Evolutionary conservation across 1,140 invertebrate genomes (phyloP).

Genomic region (Bombus impatiens): DNA sequence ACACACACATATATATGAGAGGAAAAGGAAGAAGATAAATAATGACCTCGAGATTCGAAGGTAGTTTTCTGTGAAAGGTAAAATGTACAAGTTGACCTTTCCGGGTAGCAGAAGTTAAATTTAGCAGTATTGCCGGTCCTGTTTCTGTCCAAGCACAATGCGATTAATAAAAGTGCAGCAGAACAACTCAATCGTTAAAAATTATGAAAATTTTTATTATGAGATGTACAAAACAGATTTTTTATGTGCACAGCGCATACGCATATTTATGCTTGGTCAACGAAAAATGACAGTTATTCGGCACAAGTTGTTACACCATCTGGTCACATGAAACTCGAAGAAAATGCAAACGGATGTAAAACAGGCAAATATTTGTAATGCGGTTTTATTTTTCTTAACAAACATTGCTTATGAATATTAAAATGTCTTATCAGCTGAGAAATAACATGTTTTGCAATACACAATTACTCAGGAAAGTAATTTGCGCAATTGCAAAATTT

Average conservation of each 20-base stretch:
- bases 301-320: neutral
- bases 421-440: neutral
- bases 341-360: neutral
- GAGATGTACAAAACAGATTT: neutral
- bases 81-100: neutral
- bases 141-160: neutral
- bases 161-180: neutral
- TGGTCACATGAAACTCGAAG: neutral
- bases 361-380: constrained; percentile 14
- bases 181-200: too few relatives aligned
- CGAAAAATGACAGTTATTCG: neutral
- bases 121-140: neutral
- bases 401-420: neutral
- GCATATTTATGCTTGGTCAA: neutral
- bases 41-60: constrained; percentile 35
- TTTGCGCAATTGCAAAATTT: neutral
- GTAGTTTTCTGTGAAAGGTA: neutral
- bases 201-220: neutral
- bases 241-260: neutral
- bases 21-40: constrained; percentile 3
- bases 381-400: neutral
- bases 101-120: constrained; percentile 17
- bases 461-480: too few relatives aligned
- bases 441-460: neutral
- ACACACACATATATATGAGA: too few relatives aligned